A percentile compares a stretch with the other conserved stretches of the same genome.
These are phyloP conservation scores for Danaus melanippus DNA, from an alignment of 1,140 invertebrate genomes.

Conservation along the genomic window DNA sequence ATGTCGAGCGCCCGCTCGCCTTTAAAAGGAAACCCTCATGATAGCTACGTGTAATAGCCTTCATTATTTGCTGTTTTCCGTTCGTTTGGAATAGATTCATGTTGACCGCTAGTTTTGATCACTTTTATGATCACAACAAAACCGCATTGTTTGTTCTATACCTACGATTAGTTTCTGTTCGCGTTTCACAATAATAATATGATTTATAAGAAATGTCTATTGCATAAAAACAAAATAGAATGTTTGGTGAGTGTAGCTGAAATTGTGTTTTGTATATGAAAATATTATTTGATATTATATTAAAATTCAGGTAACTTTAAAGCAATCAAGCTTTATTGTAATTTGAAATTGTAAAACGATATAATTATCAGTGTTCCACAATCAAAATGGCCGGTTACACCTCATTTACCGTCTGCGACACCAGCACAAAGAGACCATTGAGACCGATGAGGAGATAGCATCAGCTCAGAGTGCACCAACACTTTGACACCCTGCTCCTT, in stretches of 20 bases:
- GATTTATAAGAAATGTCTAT: no score
- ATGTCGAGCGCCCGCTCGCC: slow-evolving; percentile 40
- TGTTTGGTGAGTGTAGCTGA: no score
- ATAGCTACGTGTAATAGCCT: slow-evolving; percentile 51
- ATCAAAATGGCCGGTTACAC: slow-evolving; percentile 42
- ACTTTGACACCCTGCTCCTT: slow-evolving; percentile 1
- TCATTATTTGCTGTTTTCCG: slow-evolving; percentile 42
- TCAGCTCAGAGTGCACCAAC: slow-evolving; percentile 18
- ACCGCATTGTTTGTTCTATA: slow-evolving; percentile 12
- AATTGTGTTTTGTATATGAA: no score
- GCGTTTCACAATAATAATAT: no score
- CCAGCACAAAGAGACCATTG: slow-evolving; percentile 28
- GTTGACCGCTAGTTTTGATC: slow-evolving; percentile 13
- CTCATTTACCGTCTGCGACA: slow-evolving; percentile 46
- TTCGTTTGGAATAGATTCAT: slow-evolving; percentile 22
- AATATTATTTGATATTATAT: no score
- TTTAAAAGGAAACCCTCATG: slow-evolving; percentile 51
- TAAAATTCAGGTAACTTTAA: slow-evolving; percentile 6
- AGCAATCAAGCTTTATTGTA: slow-evolving; percentile 20
- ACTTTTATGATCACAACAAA: slow-evolving; percentile 11
- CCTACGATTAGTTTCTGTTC: no score
- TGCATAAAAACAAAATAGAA: no score
- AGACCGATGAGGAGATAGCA: slow-evolving; percentile 42
- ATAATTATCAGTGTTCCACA: slow-evolving; percentile 42
- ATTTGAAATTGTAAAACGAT: slow-evolving; percentile 41